Percentiles rank a stretch among this genome's conserved stretches.
Conservation (phyloP, 2,113 vertebrate genomes). For the Plotosus lineatus region DNA sequence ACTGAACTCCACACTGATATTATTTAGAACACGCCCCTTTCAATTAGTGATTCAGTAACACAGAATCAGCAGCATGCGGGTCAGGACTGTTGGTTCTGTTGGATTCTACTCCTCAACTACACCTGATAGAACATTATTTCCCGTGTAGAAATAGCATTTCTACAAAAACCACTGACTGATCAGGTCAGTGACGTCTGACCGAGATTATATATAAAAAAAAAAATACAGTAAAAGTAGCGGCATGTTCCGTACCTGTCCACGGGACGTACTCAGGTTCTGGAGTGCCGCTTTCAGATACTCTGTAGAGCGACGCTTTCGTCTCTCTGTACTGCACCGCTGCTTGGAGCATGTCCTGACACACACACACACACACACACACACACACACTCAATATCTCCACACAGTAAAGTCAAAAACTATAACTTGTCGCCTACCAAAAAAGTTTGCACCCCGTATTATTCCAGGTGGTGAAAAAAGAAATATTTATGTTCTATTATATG, state of each 20-base stretch:
- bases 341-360: constrained; percentile 87
- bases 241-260: constrained; percentile 83
- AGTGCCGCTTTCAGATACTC: constrained; percentile 71
- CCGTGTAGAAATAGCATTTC: no score
- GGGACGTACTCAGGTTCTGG: constrained; percentile 88
- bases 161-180: no score
- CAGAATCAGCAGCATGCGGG: no score
- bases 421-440: neutral
- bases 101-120: no score
- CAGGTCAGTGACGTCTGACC: no score
- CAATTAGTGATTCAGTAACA: no score
- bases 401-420: neutral
- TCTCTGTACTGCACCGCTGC: constrained; percentile 87
- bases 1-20: no score
- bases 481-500: neutral
- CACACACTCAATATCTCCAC: neutral
- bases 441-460: neutral
- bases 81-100: no score
- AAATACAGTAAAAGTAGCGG: neutral
- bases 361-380: neutral
- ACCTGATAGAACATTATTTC: no score
- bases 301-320: constrained; percentile 80
- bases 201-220: no score
- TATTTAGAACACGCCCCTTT: no score
- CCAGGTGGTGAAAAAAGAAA: neutral